Evolutionary conservation across 1,140 invertebrate genomes (phyloP).

Genomic region (Watersipora subatra): DNA sequence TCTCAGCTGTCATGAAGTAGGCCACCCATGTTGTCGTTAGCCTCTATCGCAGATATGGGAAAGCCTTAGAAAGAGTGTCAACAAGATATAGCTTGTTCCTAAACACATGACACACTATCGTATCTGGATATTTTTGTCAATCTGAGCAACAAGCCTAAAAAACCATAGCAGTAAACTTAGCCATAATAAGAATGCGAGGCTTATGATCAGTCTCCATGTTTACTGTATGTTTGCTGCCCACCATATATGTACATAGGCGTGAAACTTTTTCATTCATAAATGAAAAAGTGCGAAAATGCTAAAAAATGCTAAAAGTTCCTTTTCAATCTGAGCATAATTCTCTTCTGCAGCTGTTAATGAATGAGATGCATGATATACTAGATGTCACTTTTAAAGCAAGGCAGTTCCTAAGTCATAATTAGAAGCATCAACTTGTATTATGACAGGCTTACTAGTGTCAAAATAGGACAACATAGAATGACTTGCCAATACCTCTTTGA

Average conservation of each 20-base stretch:
- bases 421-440: neutral
- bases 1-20: too few relatives aligned
- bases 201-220: constrained; percentile 29
- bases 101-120: too few relatives aligned
- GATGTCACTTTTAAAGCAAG: neutral
- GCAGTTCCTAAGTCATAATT: neutral
- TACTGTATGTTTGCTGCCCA: too few relatives aligned
- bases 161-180: constrained; percentile 14
- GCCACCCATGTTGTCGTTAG: too few relatives aligned
- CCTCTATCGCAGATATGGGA: too few relatives aligned
- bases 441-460: neutral
- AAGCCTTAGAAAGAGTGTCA: constrained; percentile 10
- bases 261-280: constrained; percentile 42
- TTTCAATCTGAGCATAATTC: constrained; percentile 44
- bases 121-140: too few relatives aligned
- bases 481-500: neutral
- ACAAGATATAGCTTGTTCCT: constrained; percentile 11
- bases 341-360: constrained; percentile 17
- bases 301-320: constrained; percentile 43
- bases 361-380: neutral
- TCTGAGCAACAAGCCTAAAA: too few relatives aligned
- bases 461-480: neutral
- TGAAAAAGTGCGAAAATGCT: constrained; percentile 44
- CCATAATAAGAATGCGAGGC: constrained; percentile 20
- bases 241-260: too few relatives aligned